phyloP scores from a whole-genome alignment of 2,113 vertebrate genomes.

The Trematocara nigrifrons region DNA sequence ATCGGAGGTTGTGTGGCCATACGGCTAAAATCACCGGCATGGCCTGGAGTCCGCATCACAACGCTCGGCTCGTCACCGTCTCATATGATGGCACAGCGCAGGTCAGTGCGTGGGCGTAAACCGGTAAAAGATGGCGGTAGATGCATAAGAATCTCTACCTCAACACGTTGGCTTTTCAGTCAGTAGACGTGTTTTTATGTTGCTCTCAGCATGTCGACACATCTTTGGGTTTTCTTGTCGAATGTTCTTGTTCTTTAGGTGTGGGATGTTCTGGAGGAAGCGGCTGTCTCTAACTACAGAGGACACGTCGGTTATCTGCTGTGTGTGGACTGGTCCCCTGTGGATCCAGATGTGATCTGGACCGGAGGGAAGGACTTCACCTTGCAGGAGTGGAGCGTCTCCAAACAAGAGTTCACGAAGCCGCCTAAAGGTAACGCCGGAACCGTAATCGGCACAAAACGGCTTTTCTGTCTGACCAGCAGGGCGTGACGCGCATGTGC shows the following conservation, averaged over 20 bases:
- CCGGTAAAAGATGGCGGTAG: background rate
- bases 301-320: slow-evolving; percentile 86
- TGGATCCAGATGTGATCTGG: slow-evolving; percentile 85
- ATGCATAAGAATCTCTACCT: background rate
- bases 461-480: rapidly evolving
- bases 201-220: background rate
- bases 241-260: slow-evolving; percentile 69
- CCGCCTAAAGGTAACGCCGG: slow-evolving; percentile 84
- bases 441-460: background rate
- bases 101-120: slow-evolving; percentile 61
- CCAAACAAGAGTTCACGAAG: slow-evolving; percentile 81
- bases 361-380: slow-evolving; percentile 95
- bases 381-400: slow-evolving; percentile 85
- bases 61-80: slow-evolving; percentile 82
- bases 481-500: rapidly evolving
- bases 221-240: background rate
- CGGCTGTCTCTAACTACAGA: slow-evolving; percentile 85
- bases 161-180: rapidly evolving
- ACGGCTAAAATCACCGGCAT: slow-evolving; percentile 90
- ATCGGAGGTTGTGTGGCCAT: slow-evolving; percentile 84
- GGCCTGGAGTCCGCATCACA: slow-evolving; percentile 91
- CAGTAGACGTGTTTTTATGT: background rate
- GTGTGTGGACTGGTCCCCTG: slow-evolving; percentile 87
- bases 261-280: slow-evolving; percentile 88
- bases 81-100: slow-evolving; percentile 93